Evolutionary conservation across 2,888 invertebrate species (phyloP), one percentile per base, ranked within the genome.

Genomic region (Morpho deidamia): DNA sequence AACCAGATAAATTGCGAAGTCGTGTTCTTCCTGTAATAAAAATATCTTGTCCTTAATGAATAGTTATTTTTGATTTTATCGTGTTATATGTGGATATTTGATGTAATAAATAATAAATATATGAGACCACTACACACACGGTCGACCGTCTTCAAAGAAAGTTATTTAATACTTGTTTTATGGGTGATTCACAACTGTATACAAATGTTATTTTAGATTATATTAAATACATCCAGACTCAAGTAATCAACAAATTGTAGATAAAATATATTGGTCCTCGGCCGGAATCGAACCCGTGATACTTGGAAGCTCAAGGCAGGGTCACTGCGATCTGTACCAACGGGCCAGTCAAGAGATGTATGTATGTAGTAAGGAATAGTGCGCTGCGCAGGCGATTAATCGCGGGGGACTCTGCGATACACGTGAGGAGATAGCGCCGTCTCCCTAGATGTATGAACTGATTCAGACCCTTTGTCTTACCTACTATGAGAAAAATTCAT

Each of bases 401-500:
- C 70, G 69, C 71, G 62, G 66, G 69, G 67, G 64, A 56, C 66
- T 56, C 63, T 44, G 62, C 61, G 84, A 85, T 85, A 79, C 83
- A 82, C 84, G 84, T 85, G 81, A 73, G 74, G 45, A 62, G 84
- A 84, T 84, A 83, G 65, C 69, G 68, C 38, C 44, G 51, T 42
- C 49, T 60, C 71, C 66, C 63, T 59, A 78, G 81, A 82, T 81
- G 64, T 71, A 72, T 71, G 58, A 59, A 59, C 53, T 74, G 79
- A 79, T 80, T 70, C 67, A 66, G 68, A 64, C 67, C 72, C 74
- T 76, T 83, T 82, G 76, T 78, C 74, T 71, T 70, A 63, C 61
- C 52, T 60, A 51, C 65, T 74, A 72, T 76, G 73, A 70, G 72
- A 76, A 74, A 67, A 57, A 61, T 55, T 56, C 53, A 63, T 55